A percentile compares a stretch with the other conserved stretches of the same genome.
Evolutionary conservation across 2,888 invertebrate species (phyloP).

Genomic region (Torymus auratus): DNA sequence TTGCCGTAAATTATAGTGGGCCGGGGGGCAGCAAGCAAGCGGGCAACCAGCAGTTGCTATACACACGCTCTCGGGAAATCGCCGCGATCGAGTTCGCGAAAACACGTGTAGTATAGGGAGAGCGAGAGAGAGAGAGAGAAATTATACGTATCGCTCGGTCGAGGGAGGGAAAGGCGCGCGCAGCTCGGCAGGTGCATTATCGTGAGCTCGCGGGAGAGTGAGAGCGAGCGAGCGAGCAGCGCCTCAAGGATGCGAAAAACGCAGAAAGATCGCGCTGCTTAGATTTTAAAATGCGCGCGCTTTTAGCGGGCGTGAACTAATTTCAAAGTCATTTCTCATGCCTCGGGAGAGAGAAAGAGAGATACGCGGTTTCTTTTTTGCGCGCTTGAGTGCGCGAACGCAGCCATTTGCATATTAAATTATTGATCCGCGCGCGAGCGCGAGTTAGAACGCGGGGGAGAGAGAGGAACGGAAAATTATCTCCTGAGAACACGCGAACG

Average conservation of each 20-base stretch:
- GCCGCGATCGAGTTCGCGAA: conserved; percentile 30
- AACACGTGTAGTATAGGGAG: conserved; percentile 45
- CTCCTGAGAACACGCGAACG: conserved; percentile 47
- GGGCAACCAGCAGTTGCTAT: too few species aligned
- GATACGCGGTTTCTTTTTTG: conserved; percentile 1
- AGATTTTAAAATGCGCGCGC: conserved; percentile 24
- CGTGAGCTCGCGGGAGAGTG: conserved; percentile 48
- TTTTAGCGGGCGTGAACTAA: conserved; percentile 49
- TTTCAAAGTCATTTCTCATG: conserved; percentile 53
- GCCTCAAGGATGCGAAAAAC: conserved; percentile 39
- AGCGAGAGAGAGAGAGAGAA: conserved; percentile 18
- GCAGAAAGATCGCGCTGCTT: conserved; percentile 7
- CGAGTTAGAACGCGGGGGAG: not conserved
- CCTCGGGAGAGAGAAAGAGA: not conserved
- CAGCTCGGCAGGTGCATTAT: conserved; percentile 66
- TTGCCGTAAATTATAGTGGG: conserved; percentile 54
- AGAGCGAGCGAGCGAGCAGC: conserved; percentile 11
- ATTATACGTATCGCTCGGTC: conserved; percentile 52
- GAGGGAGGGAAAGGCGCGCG: conserved; percentile 41
- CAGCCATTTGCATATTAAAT: conserved; percentile 51
- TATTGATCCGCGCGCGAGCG: conserved; percentile 31
- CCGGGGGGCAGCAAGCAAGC: conserved; percentile 14
- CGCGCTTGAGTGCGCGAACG: not conserved
- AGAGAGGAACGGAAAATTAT: conserved; percentile 34
- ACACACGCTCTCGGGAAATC: conserved; percentile 46